A percentile compares a stretch with the other conserved stretches of the same genome.
Conservation (phyloP, 2,113 vertebrate species). For the Lathamus discolor region DNA sequence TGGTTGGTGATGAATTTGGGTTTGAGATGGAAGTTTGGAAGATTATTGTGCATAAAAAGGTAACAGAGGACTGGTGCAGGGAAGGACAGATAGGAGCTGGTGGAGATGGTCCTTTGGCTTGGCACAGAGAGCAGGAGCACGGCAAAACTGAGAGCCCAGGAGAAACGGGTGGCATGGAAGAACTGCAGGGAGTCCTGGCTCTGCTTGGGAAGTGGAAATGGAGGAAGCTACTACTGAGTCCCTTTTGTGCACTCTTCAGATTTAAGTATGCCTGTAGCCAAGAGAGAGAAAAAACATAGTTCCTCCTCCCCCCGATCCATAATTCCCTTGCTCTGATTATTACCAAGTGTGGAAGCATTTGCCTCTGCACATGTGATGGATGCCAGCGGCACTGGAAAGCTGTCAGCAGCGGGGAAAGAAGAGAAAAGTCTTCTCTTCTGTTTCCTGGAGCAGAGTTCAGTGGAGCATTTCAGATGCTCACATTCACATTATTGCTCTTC, state of each 20-base stretch:
- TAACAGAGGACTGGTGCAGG: rapidly evolving
- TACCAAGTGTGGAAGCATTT: conserved; percentile 47
- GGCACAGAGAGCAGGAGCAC: rapidly evolving
- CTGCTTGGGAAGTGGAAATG: background rate
- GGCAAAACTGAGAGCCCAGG: background rate
- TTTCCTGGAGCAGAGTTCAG: conserved; percentile 6
- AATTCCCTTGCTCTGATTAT: conserved; percentile 60
- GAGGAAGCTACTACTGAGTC: background rate
- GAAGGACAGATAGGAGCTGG: background rate
- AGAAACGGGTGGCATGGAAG: rapidly evolving
- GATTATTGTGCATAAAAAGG: background rate
- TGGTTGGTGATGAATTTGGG: background rate
- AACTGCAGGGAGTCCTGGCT: background rate
- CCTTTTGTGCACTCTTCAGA: rapidly evolving
- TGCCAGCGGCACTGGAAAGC: conserved; percentile 28
- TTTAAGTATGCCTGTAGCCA: background rate
- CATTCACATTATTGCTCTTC: background rate
- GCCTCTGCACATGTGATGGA: conserved; percentile 32
- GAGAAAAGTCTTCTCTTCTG: background rate
- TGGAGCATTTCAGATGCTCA: background rate
- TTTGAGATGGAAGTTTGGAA: background rate
- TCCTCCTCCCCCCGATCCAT: background rate
- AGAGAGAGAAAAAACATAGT: background rate
- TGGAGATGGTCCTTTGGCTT: background rate
- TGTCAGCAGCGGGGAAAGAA: background rate